Conservation (phyloP, 1,140 invertebrate species). For the Gonioctena quinquepunctata region DNA sequence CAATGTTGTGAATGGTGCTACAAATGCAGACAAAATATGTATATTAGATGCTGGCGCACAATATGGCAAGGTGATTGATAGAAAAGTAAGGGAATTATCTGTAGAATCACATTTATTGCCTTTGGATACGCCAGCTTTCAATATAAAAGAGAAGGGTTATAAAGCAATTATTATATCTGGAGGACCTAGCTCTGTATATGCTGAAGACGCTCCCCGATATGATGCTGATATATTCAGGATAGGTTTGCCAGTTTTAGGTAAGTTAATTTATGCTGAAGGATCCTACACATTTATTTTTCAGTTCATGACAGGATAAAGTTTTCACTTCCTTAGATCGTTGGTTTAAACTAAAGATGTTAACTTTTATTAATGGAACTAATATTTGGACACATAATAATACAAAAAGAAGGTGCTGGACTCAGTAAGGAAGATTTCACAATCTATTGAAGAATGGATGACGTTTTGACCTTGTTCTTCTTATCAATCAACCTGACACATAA, state of each 20-base stretch:
- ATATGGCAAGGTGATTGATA: conserved; percentile 96
- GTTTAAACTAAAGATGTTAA: too few relatives aligned
- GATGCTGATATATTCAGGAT: conserved; percentile 95
- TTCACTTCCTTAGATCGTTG: too few relatives aligned
- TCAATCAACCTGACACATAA: too few relatives aligned
- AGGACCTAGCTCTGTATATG: conserved; percentile 95
- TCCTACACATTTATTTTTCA: too few relatives aligned
- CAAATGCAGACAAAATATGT: conserved; percentile 74
- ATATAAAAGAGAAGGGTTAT: conserved; percentile 84
- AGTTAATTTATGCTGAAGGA: too few relatives aligned
- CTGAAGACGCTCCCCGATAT: conserved; percentile 91
- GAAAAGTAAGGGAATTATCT: conserved; percentile 87
- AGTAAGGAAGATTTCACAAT: too few relatives aligned
- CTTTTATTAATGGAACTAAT: too few relatives aligned
- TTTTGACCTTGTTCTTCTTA: too few relatives aligned
- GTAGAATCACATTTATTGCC: conserved; percentile 94
- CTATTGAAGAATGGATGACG: too few relatives aligned
- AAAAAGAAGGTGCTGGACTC: too few relatives aligned
- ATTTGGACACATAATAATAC: too few relatives aligned
- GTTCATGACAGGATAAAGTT: too few relatives aligned
- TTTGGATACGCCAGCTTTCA: conserved; percentile 87
- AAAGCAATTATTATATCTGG: conserved; percentile 97
- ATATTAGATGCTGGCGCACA: conserved; percentile 98
- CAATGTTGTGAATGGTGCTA: background rate
- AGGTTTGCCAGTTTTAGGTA: conserved; percentile 90